Evolutionary conservation across 2,797 vertebrate species (phyloP).

Genomic region (Pyrocephalus nanus): DNA sequence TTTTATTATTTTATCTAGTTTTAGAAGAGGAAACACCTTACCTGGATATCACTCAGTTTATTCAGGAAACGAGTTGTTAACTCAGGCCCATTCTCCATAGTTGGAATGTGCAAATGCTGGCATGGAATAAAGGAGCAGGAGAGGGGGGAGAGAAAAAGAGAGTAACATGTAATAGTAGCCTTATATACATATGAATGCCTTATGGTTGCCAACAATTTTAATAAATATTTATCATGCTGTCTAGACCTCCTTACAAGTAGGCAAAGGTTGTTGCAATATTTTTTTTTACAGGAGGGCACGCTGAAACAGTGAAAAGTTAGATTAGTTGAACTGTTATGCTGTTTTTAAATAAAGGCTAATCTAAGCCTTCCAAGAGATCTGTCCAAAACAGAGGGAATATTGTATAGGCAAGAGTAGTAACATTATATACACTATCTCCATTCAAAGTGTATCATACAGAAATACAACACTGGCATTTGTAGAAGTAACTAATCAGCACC

Average conservation of each 20-base stretch:
- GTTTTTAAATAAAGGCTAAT: not conserved
- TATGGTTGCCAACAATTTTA: not conserved
- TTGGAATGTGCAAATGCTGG: constrained; percentile 84
- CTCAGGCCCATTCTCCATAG: constrained; percentile 78
- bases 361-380: not conserved
- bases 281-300: not conserved
- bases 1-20: not conserved
- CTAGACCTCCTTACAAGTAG: not conserved
- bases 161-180: not conserved
- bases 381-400: not conserved
- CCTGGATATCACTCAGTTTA: constrained; percentile 86
- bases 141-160: not conserved
- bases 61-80: constrained; percentile 80
- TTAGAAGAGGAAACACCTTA: constrained; percentile 55
- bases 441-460: not conserved
- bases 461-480: not conserved
- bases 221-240: not conserved
- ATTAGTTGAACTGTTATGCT: not conserved
- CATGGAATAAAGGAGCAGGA: not conserved
- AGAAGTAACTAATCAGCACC: not conserved
- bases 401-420: not conserved
- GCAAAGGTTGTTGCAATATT: not conserved
- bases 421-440: not conserved
- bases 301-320: not conserved
- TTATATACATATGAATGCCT: not conserved